Evolutionary conservation across 1,140 invertebrate species (phyloP).

Genomic region (Calliopsis andreniformis): DNA sequence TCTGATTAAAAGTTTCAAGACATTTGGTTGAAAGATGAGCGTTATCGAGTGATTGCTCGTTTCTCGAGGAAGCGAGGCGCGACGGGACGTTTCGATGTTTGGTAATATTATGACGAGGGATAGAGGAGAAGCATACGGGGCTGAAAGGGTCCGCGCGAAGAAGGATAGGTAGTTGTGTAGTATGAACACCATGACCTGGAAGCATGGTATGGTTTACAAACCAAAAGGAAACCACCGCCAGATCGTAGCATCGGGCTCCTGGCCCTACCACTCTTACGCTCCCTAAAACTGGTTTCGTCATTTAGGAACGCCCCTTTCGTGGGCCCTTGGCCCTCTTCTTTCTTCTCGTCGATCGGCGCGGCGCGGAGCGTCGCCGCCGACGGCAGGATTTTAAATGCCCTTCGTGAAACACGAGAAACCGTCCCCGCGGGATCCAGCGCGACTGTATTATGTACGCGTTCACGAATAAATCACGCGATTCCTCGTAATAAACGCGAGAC

Average conservation of each 20-base stretch:
- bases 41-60: no score
- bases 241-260: slow-evolving; percentile 57
- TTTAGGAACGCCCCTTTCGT: slow-evolving; percentile 56
- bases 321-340: slow-evolving; percentile 47
- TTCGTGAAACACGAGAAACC: slow-evolving; percentile 41
- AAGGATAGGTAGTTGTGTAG: no score
- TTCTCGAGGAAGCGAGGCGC: background rate
- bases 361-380: background rate
- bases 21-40: background rate
- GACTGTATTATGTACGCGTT: background rate
- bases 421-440: background rate
- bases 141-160: slow-evolving; percentile 15
- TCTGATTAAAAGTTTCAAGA: no score
- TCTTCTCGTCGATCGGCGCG: no score
- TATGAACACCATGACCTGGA: slow-evolving; percentile 42
- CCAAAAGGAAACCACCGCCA: slow-evolving; percentile 61
- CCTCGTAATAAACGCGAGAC: background rate
- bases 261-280: slow-evolving; percentile 71
- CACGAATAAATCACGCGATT: slow-evolving; percentile 25
- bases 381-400: slow-evolving; percentile 61
- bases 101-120: background rate
- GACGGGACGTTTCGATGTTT: no score
- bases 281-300: slow-evolving; percentile 69
- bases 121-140: no score
- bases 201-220: slow-evolving; percentile 62